These are phyloP conservation scores for Dicranocentrus wangi DNA, from an alignment of 2,888 invertebrate species.

Conservation along the genomic window DNA sequence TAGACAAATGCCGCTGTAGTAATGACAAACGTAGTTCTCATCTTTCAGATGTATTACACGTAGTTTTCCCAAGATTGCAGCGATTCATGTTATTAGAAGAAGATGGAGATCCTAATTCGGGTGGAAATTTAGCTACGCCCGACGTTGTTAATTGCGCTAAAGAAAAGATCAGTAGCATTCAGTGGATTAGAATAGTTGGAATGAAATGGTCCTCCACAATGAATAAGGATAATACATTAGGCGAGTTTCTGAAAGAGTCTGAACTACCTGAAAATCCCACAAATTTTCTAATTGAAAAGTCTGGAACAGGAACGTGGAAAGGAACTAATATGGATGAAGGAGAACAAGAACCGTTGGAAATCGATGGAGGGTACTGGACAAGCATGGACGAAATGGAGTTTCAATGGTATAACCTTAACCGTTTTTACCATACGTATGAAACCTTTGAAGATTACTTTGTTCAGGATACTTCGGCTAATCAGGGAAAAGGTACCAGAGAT, in stretches of 20 bases:
- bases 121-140: slow-evolving; percentile 21
- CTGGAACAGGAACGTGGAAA: slow-evolving; percentile 15
- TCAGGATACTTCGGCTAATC: neutral
- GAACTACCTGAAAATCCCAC: neutral
- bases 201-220: slow-evolving; percentile 31
- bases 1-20: slow-evolving; percentile 34
- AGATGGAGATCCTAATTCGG: neutral
- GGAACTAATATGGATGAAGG: slow-evolving; percentile 11
- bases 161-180: slow-evolving; percentile 12
- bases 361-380: slow-evolving; percentile 43
- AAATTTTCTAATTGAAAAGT: slow-evolving; percentile 35
- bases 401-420: slow-evolving; percentile 11
- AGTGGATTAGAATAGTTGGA: slow-evolving; percentile 4
- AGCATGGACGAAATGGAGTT: slow-evolving; percentile 35
- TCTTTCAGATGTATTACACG: slow-evolving; percentile 6
- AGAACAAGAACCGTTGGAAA: slow-evolving; percentile 1
- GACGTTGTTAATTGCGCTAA: slow-evolving; percentile 17
- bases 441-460: slow-evolving; percentile 48
- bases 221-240: slow-evolving; percentile 13
- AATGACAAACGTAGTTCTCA: neutral
- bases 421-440: slow-evolving; percentile 39
- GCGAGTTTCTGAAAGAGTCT: slow-evolving; percentile 15
- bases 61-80: slow-evolving; percentile 25
- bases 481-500: neutral
- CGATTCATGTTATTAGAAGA: slow-evolving; percentile 14